These are phyloP conservation scores for Pachymerium ferrugineum DNA, from an alignment of 2,888 invertebrate genomes.

Conservation along the genomic window DNA sequence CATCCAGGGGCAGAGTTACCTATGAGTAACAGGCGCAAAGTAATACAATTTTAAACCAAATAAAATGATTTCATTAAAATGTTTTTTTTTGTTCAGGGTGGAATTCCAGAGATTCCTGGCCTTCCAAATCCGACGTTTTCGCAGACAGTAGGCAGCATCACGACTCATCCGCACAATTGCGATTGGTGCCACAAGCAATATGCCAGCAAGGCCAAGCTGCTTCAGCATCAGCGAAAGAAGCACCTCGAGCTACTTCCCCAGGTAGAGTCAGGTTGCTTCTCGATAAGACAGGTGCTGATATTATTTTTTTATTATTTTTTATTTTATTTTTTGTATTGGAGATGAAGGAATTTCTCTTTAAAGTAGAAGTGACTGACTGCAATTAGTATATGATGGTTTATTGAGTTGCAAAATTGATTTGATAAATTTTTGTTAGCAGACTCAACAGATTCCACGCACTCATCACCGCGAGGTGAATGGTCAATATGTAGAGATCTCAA, in stretches of 20 bases:
- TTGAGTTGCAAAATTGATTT: neutral
- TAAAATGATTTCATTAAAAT: neutral
- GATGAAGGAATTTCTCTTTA: no score
- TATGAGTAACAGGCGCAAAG: conserved; percentile 45
- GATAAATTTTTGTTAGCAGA: conserved; percentile 6
- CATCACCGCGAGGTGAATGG: conserved; percentile 30
- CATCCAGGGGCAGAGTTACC: conserved; percentile 72
- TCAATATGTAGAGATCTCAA: neutral
- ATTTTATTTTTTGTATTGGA: neutral
- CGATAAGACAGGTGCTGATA: conserved; percentile 25
- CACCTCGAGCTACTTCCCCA: conserved; percentile 44
- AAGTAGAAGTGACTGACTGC: no score
- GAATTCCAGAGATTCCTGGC: conserved; percentile 50
- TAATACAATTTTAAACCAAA: conserved; percentile 34
- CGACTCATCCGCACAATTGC: conserved; percentile 65
- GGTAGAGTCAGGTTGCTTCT: conserved; percentile 32
- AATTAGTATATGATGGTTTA: neutral
- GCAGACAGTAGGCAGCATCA: conserved; percentile 66
- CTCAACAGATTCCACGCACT: conserved; percentile 35
- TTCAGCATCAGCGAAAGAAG: conserved; percentile 52
- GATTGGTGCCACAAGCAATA: conserved; percentile 82
- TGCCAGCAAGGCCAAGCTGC: conserved; percentile 63
- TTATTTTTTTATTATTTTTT: conserved; percentile 25
- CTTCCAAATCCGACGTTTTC: conserved; percentile 60
- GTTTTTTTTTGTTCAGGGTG: conserved; percentile 46